Evolutionary conservation across 1,140 invertebrate species (phyloP).

Genomic region (Diabrotica undecimpunctata): DNA sequence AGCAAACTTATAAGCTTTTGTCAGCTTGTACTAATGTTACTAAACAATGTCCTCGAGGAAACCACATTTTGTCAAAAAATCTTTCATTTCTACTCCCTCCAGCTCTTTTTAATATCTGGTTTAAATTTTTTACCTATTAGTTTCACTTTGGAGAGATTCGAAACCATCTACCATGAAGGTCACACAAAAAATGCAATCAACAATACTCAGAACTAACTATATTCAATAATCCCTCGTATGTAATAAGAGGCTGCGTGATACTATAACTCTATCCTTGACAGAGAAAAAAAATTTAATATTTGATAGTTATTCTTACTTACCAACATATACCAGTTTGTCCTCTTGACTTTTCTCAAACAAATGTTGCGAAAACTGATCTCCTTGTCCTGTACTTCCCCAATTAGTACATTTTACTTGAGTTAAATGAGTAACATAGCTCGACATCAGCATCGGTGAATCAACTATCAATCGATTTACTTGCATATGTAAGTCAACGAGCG

Average conservation of each 20-base stretch:
- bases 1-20: no score
- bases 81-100: no score
- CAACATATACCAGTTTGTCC: constrained; percentile 71
- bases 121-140: no score
- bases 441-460: constrained; percentile 89
- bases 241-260: background rate
- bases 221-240: no score
- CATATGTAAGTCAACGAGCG: constrained; percentile 89
- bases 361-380: constrained; percentile 70
- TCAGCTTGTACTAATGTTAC: no score
- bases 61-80: no score
- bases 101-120: no score
- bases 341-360: constrained; percentile 72
- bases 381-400: constrained; percentile 65
- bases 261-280: background rate
- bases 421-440: constrained; percentile 89
- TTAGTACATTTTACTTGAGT: constrained; percentile 77
- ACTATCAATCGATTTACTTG: constrained; percentile 93
- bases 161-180: no score
- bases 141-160: no score
- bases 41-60: no score
- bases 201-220: no score
- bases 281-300: constrained; percentile 15
- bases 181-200: no score
- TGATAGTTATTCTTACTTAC: constrained; percentile 51